A percentile compares a stretch with the other conserved stretches of the same genome.
phyloP scores from a whole-genome alignment of 2,113 vertebrate species.

The Platycercus adscitus region DNA sequence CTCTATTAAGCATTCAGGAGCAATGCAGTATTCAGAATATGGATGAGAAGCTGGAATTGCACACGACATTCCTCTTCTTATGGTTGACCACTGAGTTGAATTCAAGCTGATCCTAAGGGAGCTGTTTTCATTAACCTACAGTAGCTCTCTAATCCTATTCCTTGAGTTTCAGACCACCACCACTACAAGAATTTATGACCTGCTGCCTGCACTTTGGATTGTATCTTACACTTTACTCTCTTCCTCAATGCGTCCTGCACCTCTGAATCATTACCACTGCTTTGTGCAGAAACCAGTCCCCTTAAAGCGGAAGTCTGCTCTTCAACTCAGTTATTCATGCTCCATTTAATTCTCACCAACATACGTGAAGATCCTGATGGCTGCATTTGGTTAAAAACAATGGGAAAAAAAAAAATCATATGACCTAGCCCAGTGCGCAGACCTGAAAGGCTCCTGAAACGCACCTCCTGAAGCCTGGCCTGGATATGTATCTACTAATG shows the following conservation, averaged over 20 bases:
- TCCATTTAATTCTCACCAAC: constrained; percentile 39
- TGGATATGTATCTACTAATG: neutral
- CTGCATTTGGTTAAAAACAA: neutral
- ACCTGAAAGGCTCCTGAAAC: neutral
- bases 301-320: neutral
- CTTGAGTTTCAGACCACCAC: constrained; percentile 56
- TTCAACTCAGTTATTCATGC: neutral
- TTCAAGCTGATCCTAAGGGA: constrained; percentile 57
- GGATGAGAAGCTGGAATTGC: constrained; percentile 41
- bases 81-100: constrained; percentile 40
- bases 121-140: constrained; percentile 54
- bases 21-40: neutral
- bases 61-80: constrained; percentile 31
- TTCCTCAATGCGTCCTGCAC: neutral
- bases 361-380: neutral
- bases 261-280: constrained; percentile 29
- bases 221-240: constrained; percentile 8
- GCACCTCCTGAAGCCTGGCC: neutral
- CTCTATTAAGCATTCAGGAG: constrained; percentile 30
- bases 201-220: constrained; percentile 25
- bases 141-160: constrained; percentile 44
- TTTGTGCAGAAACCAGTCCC: neutral
- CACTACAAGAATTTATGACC: constrained; percentile 41
- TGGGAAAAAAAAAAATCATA: neutral
- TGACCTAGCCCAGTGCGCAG: neutral